These are phyloP conservation scores for Trissonchulus sp. DNA, from an alignment of 2,888 invertebrate genomes.

Conservation along the genomic window DNA sequence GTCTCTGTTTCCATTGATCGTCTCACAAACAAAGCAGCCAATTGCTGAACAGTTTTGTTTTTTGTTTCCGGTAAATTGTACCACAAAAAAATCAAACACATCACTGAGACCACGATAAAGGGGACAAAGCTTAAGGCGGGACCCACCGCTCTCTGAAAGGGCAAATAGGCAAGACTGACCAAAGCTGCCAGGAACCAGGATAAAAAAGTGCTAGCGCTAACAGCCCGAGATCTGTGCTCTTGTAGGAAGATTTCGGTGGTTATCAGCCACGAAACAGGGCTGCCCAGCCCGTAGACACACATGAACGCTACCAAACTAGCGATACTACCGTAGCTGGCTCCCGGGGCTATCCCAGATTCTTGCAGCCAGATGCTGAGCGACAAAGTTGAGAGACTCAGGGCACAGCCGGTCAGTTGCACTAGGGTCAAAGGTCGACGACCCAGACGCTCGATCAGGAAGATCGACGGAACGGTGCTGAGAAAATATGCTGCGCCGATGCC, in stretches of 20 bases:
- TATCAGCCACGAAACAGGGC: conserved; percentile 50
- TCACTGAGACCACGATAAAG: conserved; percentile 51
- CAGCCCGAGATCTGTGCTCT: background rate
- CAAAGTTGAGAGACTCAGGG: conserved; percentile 47
- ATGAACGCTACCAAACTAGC: conserved; percentile 44
- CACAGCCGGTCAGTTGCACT: conserved; percentile 54
- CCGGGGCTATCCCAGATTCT: conserved; percentile 45
- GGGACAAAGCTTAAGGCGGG: conserved; percentile 53
- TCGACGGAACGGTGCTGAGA: conserved; percentile 54
- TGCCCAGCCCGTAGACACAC: conserved; percentile 49
- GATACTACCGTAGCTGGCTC: conserved; percentile 47
- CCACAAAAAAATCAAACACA: conserved; percentile 44
- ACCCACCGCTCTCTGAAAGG: conserved; percentile 50
- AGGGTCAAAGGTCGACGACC: conserved; percentile 56
- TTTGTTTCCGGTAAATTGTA: conserved; percentile 51
- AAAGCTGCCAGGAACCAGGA: conserved; percentile 47
- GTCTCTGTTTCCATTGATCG: too few relatives aligned
- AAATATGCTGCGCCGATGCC: conserved; percentile 57
- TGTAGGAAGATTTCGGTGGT: conserved; percentile 45
- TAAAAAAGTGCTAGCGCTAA: conserved; percentile 42
- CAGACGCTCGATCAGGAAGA: conserved; percentile 55
- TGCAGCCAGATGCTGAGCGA: conserved; percentile 47
- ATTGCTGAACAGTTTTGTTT: conserved; percentile 41
- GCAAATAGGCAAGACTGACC: conserved; percentile 48
- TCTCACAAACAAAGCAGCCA: background rate